Evolutionary conservation across 2,113 vertebrate species (phyloP), one percentile per base, ranked within the genome.

Genomic region (Nymphicus hollandicus): DNA sequence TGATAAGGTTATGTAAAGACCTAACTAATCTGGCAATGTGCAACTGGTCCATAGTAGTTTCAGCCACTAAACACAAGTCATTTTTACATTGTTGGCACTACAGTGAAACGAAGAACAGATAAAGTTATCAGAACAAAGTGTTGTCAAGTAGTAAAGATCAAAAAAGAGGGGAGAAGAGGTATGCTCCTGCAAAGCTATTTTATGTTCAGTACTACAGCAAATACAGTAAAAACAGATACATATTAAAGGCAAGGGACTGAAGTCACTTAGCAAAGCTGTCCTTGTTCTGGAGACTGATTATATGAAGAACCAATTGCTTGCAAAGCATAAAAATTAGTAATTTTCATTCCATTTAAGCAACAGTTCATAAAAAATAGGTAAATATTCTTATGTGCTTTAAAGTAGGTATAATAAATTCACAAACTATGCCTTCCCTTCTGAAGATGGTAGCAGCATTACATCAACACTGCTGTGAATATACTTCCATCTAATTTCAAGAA

Each of bases 281-380:
- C 52, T 76, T 58, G 24, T 58, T 91, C 35, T 44, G 12, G 17
- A 93, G 66, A 65, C 27, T 47, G 46, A 82, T 58, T 27, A 80
- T 68, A 76, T 86, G 68, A 93, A 86, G 56, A 80, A 68, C 8
- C 17, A 91, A 70, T 23, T 76, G 50, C 46, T 35, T 93, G 68
- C 47, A 52, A 39, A 15, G 2, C 47, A 86, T 86, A 83, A 80
- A 86, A 82, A 7, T 7, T 78, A 55, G 85, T 3, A 2, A 70
- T 74, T 69, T 74, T 64, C 23, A 55, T 82, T 93, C 47, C 53
- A 46, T 39, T 86, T 86, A 76, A 89, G 68, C 31, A 83, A 50
- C 6, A 53, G 43, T 50, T 84, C 28, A 68, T 58, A 1, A 94
- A 85, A 86, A 66, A 52, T 16, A 46, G 33, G 55, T 74, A 88